Base-by-base conservation (phyloP, 2,888 invertebrate genomes). In the Lepidocyrtoides sp. region DNA sequence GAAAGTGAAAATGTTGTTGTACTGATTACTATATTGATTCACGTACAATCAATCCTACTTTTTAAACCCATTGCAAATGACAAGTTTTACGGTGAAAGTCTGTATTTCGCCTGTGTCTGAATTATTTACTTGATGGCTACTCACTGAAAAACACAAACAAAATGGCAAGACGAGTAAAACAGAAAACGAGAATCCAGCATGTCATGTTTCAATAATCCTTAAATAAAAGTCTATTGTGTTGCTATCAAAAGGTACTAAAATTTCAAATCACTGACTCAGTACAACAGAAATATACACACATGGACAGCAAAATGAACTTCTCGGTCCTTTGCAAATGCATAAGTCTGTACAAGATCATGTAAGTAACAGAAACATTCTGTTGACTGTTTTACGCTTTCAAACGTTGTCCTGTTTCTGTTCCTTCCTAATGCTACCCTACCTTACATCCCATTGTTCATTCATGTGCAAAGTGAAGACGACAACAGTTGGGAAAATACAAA, bases 381-480 rank as follows among this genome's bases (percentile, higher is more conserved):
- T 77, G 51, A 77, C 29, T 77, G 54, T 77, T 77, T 77, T 51
- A 2, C 72, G 41, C 77, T 51, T 54, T 77, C 51, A 0, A 2
- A 17, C 14, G 48, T 29, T 29, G 17, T 14, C 77, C n/a, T 26
- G 29, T 77, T 32, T 48, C 26, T 66, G 41, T 66, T 44, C 12
- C 48, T 51, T 69, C 7, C 48, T 84, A 20, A 14, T n/a, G 12
- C 29, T 29, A 14, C 51, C 26, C 26, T 44, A 60, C n/a, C 36
- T 29, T 23, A 32, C 20, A 7, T 51, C 41, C 7, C 51, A 48
- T 79, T 79, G 57, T 51, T 87, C 87, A 79, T 87, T 87, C 79
- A 79, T 79, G 87, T 87, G 86, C 87, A 79, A 87, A 72, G 60
- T 79, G 79, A n/a, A 79, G 63, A 48, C 66, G 57, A 77, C 75